Percentiles rank a stretch among this genome's conserved stretches.
Evolutionary conservation across 2,113 vertebrate genomes (phyloP).

Genomic region (Anoura caudifer): DNA sequence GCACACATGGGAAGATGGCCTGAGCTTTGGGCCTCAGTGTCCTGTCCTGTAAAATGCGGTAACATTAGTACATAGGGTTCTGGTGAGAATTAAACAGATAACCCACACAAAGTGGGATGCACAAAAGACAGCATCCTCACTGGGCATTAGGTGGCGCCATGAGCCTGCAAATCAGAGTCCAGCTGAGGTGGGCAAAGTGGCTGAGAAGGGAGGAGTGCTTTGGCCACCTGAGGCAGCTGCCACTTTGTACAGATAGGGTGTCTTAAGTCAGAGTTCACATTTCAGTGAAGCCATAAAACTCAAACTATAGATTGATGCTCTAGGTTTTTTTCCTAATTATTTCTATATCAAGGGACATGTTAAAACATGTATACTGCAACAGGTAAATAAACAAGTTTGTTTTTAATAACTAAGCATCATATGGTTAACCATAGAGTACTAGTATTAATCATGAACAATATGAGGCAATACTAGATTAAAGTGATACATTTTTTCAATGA

Average conservation of each 20-base stretch:
- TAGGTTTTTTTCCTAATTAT: not conserved
- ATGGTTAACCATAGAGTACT: not conserved
- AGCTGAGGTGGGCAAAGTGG: not conserved
- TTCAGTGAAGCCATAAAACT: not conserved
- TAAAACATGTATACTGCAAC: not conserved
- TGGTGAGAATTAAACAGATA: not conserved
- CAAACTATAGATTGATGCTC: not conserved
- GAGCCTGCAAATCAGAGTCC: not conserved
- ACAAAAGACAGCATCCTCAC: not conserved
- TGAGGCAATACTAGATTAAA: not conserved
- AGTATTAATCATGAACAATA: not conserved
- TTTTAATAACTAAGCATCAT: not conserved
- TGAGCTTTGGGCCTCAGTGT: not conserved
- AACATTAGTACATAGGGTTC: not conserved
- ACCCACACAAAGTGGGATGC: not conserved
- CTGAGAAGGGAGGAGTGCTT: not conserved
- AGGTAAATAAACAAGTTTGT: not conserved
- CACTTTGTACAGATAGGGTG: not conserved
- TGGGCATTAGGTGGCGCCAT: constrained; percentile 43
- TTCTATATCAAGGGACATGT: not conserved
- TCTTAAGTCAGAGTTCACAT: not conserved
- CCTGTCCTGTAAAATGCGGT: not conserved
- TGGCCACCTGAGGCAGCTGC: not conserved
- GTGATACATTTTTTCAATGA: not conserved
- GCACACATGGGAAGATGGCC: not conserved